phyloP scores from a whole-genome alignment of 2,888 invertebrate genomes.

The Ormyrus pomaceus region DNA sequence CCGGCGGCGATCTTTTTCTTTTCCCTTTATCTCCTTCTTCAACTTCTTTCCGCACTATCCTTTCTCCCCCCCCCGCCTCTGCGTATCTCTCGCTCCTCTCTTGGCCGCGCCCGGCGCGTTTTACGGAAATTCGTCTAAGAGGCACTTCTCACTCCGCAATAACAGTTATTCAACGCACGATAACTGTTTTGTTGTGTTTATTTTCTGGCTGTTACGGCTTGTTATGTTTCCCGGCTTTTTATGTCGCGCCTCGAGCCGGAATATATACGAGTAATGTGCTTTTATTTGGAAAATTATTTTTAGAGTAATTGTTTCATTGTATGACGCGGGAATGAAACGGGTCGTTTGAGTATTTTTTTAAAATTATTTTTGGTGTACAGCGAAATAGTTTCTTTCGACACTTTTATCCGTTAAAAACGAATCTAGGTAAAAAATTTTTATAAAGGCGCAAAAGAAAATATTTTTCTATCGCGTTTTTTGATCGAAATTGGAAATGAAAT shows the following conservation, averaged over 20 bases:
- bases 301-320: no score
- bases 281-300: background rate
- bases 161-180: constrained; percentile 39
- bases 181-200: constrained; percentile 19
- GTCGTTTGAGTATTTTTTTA: no score
- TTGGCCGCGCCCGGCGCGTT: constrained; percentile 9
- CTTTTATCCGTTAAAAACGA: no score
- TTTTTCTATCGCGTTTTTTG: no score
- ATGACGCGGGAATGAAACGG: no score
- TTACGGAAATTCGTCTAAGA: constrained; percentile 4
- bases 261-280: no score
- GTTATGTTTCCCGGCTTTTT: background rate
- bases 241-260: no score
- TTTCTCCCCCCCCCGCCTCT: constrained; percentile 8
- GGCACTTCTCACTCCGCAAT: constrained; percentile 11
- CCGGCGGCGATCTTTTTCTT: background rate
- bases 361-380: no score
- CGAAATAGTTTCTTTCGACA: no score
- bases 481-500: no score
- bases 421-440: no score
- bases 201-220: background rate
- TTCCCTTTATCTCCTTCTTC: constrained; percentile 8
- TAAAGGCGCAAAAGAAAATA: no score
- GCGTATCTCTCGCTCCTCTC: background rate
- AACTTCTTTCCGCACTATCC: constrained; percentile 1